phyloP scores from a whole-genome alignment of 2,113 vertebrate genomes.

The Macaca mulatta region DNA sequence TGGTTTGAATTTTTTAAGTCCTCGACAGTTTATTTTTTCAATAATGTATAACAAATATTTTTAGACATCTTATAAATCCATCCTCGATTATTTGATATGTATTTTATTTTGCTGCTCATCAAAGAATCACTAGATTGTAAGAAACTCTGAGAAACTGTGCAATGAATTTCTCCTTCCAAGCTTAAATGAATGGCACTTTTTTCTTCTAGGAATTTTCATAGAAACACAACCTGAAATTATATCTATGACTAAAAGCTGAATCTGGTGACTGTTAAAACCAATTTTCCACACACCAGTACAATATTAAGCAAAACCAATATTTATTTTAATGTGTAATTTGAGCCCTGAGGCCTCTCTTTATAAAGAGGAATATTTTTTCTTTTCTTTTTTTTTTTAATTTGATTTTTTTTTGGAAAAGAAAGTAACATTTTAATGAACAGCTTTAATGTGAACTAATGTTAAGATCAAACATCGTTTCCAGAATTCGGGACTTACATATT shows the following conservation, averaged over 20 bases:
- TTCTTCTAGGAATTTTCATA: neutral
- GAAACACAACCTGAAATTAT: neutral
- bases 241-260: neutral
- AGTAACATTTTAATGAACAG: slow-evolving; percentile 73
- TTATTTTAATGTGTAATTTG: slow-evolving; percentile 66
- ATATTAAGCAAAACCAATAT: slow-evolving; percentile 61
- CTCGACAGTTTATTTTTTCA: neutral
- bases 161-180: neutral
- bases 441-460: slow-evolving; percentile 69
- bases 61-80: neutral
- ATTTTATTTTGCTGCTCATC: neutral
- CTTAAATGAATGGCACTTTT: neutral
- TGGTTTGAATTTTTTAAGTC: neutral
- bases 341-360: slow-evolving; percentile 69
- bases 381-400: slow-evolving; percentile 42
- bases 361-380: slow-evolving; percentile 73
- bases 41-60: neutral
- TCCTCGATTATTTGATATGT: neutral
- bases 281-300: slow-evolving; percentile 30
- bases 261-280: slow-evolving; percentile 50
- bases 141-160: neutral
- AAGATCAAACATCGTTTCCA: slow-evolving; percentile 66
- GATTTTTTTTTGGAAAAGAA: slow-evolving; percentile 72
- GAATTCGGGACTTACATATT: slow-evolving; percentile 75
- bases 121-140: neutral